A percentile compares a stretch with the other conserved stretches of the same genome.
Conservation (phyloP, 2,797 vertebrate species). For the Enteromius argenteus region DNA sequence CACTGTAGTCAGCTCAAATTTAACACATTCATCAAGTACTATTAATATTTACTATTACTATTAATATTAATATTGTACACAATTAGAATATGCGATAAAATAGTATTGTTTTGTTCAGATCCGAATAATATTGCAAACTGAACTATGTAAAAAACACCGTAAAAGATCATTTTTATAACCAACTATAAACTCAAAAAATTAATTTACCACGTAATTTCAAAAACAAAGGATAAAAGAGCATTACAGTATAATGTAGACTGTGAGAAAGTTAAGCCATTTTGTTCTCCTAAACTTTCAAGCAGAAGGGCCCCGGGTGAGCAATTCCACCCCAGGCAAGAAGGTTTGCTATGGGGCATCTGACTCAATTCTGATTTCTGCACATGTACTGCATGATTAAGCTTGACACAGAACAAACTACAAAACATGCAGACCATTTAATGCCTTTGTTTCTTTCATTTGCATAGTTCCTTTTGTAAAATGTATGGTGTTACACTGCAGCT, state of each 20-base stretch:
- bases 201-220: neutral
- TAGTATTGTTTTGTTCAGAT: neutral
- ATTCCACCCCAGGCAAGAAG: slow-evolving; percentile 33
- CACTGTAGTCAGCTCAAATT: neutral
- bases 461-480: neutral
- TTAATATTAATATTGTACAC: too few species aligned
- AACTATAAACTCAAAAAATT: neutral
- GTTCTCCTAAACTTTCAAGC: slow-evolving; percentile 21
- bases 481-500: neutral
- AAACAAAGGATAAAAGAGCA: neutral
- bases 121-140: neutral
- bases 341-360: slow-evolving; percentile 14
- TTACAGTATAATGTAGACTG: neutral
- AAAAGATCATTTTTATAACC: neutral
- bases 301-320: slow-evolving; percentile 17
- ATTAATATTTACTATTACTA: too few species aligned
- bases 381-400: neutral
- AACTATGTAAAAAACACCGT: neutral
- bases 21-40: neutral
- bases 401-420: slow-evolving; percentile 20
- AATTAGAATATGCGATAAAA: neutral
- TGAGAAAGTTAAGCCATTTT: neutral
- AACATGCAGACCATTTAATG: neutral
- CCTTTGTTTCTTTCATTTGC: neutral
- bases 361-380: neutral